Evolutionary conservation across 2,888 invertebrate genomes (phyloP).

Genomic region (Eristalis arbustorum): DNA sequence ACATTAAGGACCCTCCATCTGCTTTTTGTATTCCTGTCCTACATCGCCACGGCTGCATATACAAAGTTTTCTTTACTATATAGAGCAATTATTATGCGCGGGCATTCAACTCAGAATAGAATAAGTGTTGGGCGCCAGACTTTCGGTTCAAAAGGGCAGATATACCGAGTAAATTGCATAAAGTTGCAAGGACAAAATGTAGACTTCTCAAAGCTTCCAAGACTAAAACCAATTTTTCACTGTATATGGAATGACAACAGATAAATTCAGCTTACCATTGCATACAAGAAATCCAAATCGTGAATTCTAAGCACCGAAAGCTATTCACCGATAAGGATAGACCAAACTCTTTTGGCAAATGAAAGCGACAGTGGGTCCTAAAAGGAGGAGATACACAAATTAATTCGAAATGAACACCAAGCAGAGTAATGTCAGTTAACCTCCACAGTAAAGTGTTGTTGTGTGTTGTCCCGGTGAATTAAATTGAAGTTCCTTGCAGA

Average conservation of each 20-base stretch:
- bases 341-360: not conserved
- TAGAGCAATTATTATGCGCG: not conserved
- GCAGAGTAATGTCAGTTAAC: not conserved
- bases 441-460: not conserved
- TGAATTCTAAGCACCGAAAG: not conserved
- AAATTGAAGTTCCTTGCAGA: not conserved
- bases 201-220: not conserved
- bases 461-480: not conserved
- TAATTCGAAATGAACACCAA: not conserved
- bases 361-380: not conserved
- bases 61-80: not conserved
- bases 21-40: not conserved
- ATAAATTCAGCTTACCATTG: not conserved
- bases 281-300: not conserved
- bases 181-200: not conserved
- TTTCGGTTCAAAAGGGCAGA: not conserved
- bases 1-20: slow-evolving; percentile 40
- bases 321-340: not conserved
- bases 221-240: not conserved
- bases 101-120: not conserved
- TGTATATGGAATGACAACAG: not conserved
- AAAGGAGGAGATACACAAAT: not conserved
- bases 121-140: not conserved
- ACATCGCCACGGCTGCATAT: not conserved
- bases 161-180: not conserved